Evolutionary conservation across 30 jellyfish, hydroid and myxozoan genomes (phyloP).

Genomic region (Catostylus mosaicus): DNA sequence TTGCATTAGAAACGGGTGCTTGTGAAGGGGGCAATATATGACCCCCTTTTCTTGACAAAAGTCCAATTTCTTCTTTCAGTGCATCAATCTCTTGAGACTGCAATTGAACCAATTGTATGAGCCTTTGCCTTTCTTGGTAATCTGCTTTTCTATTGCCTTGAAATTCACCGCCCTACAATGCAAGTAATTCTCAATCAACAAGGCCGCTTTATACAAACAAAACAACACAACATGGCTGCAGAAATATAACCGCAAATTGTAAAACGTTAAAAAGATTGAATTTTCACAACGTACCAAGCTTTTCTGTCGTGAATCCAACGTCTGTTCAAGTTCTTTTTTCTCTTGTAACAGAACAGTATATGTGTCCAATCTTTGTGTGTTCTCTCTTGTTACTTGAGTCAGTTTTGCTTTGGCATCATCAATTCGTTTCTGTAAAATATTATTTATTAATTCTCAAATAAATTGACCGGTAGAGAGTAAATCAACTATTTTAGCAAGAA

Average conservation of each 20-base stretch:
- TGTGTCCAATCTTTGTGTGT: constrained; percentile 90
- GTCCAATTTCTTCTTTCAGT: constrained; percentile 83
- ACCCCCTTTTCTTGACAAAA: constrained; percentile 92
- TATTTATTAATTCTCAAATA: too few relatives aligned
- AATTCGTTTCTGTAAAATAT: constrained; percentile 61
- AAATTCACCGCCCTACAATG: constrained; percentile 88
- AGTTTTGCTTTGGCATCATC: constrained; percentile 77
- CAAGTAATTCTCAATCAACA: neutral
- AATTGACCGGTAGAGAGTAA: too few relatives aligned
- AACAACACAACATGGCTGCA: too few relatives aligned
- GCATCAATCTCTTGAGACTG: constrained; percentile 94
- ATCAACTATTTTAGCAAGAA: too few relatives aligned
- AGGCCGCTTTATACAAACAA: neutral
- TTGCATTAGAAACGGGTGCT: constrained; percentile 63
- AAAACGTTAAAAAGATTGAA: too few relatives aligned
- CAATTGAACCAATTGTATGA: constrained; percentile 83
- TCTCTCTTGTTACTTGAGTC: constrained; percentile 88
- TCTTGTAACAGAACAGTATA: constrained; percentile 77
- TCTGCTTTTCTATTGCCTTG: constrained; percentile 90
- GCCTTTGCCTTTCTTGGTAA: constrained; percentile 81
- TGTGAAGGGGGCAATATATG: constrained; percentile 90
- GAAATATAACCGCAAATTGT: neutral
- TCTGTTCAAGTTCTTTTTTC: constrained; percentile 77
- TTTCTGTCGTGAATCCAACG: constrained; percentile 83
- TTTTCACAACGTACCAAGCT: constrained; percentile 66